phyloP scores from a whole-genome alignment of 2,888 invertebrate species.

The Cephalotes varians region DNA sequence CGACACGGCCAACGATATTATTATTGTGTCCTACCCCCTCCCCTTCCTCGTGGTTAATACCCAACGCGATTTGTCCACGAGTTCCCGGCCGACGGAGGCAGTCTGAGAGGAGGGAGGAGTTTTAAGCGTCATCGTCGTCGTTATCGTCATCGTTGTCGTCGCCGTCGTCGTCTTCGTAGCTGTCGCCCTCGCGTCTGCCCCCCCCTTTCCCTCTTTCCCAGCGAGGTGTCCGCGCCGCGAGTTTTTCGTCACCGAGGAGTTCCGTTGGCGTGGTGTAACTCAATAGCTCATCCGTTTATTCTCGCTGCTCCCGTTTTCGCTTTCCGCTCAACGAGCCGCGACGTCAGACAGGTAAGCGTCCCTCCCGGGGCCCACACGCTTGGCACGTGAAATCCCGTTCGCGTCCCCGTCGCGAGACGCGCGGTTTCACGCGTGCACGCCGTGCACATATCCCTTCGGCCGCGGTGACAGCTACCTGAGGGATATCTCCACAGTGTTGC shows the following conservation, averaged over 20 bases:
- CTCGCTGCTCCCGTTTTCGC: neutral
- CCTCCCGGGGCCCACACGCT: neutral
- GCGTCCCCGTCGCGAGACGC: constrained; percentile 11
- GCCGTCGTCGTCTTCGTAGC: neutral
- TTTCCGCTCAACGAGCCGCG: constrained; percentile 2
- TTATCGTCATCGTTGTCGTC: neutral
- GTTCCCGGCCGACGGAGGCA: neutral
- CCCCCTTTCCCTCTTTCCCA: neutral
- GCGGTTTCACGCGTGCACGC: neutral
- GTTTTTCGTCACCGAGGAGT: constrained; percentile 8
- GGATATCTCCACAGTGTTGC: neutral
- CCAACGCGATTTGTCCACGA: neutral
- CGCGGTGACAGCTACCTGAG: neutral
- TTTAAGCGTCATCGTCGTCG: neutral
- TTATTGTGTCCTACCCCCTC: constrained; percentile 20
- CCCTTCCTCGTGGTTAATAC: neutral
- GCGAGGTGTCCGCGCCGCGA: neutral
- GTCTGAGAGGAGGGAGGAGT: neutral
- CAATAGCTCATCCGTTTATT: neutral
- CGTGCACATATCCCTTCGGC: neutral
- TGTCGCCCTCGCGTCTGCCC: neutral
- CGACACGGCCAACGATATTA: constrained; percentile 55
- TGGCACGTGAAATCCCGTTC: constrained; percentile 10
- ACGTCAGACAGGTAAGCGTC: constrained; percentile 37
- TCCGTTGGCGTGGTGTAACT: neutral